phyloP scores from a whole-genome alignment of 2,797 vertebrate genomes.

The Poliocrania exsul region DNA sequence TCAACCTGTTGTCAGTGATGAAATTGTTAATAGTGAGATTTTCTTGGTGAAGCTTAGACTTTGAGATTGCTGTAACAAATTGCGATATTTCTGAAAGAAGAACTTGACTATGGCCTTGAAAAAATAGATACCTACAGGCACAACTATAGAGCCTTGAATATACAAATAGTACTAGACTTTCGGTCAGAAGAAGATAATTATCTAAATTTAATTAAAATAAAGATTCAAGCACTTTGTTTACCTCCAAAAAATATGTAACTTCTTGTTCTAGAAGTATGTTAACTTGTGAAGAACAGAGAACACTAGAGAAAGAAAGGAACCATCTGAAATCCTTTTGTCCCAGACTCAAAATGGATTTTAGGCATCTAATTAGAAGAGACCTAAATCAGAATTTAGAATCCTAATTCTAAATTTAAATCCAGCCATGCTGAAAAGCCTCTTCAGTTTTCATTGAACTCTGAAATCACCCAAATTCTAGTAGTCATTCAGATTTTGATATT shows the following conservation, averaged over 20 bases:
- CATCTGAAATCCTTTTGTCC: neutral
- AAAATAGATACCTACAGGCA: neutral
- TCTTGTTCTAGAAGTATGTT: neutral
- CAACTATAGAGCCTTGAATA: neutral
- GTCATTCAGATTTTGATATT: neutral
- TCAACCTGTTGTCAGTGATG: neutral
- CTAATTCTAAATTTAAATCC: neutral
- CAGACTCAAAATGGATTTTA: neutral
- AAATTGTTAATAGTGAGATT: neutral
- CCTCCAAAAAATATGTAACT: neutral
- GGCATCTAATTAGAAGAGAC: neutral
- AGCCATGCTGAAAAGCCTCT: neutral
- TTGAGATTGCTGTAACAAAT: neutral
- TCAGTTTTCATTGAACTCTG: neutral
- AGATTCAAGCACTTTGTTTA: neutral
- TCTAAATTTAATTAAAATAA: neutral
- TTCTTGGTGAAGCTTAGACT: neutral
- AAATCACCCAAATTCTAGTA: neutral
- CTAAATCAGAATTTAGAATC: neutral
- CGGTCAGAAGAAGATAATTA: neutral
- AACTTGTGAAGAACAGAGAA: neutral
- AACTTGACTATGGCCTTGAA: neutral
- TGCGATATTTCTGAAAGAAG: neutral
- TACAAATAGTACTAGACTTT: neutral
- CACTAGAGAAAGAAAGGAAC: neutral